phyloP scores from a whole-genome alignment of 2,797 vertebrate genomes.

The Dicrostonyx torquatus region DNA sequence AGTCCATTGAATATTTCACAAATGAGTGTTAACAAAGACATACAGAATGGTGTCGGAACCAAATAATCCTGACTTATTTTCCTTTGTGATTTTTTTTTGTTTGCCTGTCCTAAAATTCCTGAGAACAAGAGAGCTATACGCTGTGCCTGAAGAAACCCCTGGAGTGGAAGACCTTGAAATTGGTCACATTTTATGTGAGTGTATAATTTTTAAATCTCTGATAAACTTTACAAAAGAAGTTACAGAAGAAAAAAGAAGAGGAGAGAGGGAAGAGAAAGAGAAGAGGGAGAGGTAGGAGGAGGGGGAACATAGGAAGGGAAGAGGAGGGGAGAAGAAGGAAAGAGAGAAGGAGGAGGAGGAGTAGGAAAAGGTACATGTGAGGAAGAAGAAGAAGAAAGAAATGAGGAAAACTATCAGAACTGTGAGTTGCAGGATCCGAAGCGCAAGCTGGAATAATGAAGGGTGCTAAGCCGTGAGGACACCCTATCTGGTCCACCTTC shows the following conservation, averaged over 20 bases:
- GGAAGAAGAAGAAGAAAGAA: background rate
- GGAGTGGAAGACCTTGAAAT: background rate
- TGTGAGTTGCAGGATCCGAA: background rate
- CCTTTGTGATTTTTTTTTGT: background rate
- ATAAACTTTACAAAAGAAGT: background rate
- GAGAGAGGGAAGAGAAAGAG: too few relatives aligned
- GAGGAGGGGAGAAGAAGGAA: background rate
- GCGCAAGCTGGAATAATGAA: background rate
- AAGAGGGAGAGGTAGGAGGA: too few relatives aligned
- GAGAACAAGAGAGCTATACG: background rate
- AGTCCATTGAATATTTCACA: background rate
- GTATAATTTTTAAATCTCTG: background rate
- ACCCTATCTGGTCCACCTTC: background rate
- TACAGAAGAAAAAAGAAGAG: background rate
- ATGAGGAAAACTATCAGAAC: background rate
- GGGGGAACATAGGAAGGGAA: background rate
- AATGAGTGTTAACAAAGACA: background rate
- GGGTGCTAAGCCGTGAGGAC: background rate
- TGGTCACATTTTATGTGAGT: background rate
- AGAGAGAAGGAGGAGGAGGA: background rate
- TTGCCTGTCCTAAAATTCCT: background rate
- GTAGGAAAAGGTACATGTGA: background rate
- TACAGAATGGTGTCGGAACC: background rate
- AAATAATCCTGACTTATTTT: background rate
- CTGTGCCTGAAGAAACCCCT: too few relatives aligned